phyloP scores from a whole-genome alignment of 2,888 invertebrate species.

The Harpagoxenus sublaevis region DNA sequence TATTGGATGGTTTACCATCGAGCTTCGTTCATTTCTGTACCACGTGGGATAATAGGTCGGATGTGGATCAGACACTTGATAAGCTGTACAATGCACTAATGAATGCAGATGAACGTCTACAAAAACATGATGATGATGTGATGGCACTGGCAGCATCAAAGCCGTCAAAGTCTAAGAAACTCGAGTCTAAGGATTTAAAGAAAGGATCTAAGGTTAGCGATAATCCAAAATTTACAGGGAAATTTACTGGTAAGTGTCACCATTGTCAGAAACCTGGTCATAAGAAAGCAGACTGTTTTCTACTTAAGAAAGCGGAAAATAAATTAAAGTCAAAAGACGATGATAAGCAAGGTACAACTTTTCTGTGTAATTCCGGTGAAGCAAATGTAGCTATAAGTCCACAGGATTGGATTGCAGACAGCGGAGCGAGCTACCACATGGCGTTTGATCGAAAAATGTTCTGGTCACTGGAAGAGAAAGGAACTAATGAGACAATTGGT shows the following conservation, averaged over 20 bases:
- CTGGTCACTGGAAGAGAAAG: neutral
- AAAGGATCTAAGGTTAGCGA: neutral
- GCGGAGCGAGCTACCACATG: constrained; percentile 10
- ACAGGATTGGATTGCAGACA: constrained; percentile 11
- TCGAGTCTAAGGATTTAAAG: neutral
- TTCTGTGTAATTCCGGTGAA: neutral
- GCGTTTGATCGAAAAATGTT: neutral
- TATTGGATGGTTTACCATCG: neutral
- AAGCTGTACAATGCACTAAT: neutral
- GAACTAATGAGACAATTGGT: neutral
- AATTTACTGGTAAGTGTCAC: neutral
- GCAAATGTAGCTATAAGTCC: neutral
- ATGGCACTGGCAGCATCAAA: neutral
- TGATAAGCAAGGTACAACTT: neutral
- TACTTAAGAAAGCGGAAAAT: neutral
- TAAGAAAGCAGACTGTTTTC: neutral
- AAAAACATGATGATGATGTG: neutral
- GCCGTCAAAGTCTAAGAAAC: neutral
- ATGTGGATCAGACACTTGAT: constrained; percentile 8
- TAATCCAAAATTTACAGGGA: neutral
- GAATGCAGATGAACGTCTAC: neutral
- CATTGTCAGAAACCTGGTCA: neutral
- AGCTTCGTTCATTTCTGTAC: constrained; percentile 14
- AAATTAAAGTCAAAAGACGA: neutral
- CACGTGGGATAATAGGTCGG: neutral